Conservation (phyloP, 2,888 invertebrate genomes). For the Sinotaia quadrata region DNA sequence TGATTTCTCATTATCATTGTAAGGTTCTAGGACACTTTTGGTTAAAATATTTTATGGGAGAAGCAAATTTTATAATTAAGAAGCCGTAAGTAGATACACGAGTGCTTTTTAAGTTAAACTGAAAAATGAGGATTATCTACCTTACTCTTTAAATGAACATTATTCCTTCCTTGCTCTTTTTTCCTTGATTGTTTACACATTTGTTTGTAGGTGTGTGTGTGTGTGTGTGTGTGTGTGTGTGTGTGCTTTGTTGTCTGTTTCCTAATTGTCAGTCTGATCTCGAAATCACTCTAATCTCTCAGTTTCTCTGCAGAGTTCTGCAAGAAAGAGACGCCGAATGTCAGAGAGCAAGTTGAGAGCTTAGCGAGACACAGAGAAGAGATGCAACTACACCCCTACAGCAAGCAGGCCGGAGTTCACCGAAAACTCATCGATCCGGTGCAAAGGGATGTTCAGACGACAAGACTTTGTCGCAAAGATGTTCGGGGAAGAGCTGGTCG, state of each 20-base stretch:
- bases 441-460: not conserved
- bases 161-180: not conserved
- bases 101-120: too few species aligned
- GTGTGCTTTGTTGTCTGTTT: not conserved
- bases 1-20: too few species aligned
- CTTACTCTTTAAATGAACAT: not conserved
- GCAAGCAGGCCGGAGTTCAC: not conserved
- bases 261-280: too few species aligned
- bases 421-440: not conserved
- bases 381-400: not conserved
- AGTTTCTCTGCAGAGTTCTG: too few species aligned
- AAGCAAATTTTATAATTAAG: too few species aligned
- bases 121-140: not conserved
- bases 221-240: constrained; percentile 7
- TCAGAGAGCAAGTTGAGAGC: too few species aligned
- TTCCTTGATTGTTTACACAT: not conserved
- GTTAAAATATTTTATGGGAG: too few species aligned
- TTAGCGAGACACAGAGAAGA: not conserved
- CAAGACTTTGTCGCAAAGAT: not conserved
- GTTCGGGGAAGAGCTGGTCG: not conserved
- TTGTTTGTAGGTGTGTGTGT: not conserved
- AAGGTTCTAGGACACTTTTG: too few species aligned
- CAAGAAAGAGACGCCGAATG: too few species aligned
- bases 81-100: too few species aligned
- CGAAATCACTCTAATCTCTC: too few species aligned